phyloP scores from a whole-genome alignment of 1,140 invertebrate species.

The Zaprionus kolodkinae region DNA sequence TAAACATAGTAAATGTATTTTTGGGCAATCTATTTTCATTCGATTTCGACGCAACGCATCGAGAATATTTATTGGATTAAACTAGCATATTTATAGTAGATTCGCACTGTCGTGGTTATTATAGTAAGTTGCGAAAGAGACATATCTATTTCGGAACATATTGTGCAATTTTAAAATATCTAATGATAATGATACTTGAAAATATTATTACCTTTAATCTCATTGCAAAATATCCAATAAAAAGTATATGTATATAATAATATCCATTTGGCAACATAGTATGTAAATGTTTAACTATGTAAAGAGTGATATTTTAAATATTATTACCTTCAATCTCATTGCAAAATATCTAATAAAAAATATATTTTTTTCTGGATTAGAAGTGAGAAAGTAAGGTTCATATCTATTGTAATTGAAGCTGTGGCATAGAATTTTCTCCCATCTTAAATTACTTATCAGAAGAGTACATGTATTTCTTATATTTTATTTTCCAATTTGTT shows the following conservation, averaged over 20 bases:
- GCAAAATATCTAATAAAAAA: too few species aligned
- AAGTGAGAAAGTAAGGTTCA: too few species aligned
- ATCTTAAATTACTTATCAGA: background rate
- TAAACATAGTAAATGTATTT: conserved; percentile 1
- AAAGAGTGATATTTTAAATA: background rate
- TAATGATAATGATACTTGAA: too few species aligned
- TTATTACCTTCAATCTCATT: too few species aligned
- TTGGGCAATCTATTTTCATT: conserved; percentile 7
- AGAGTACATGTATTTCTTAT: background rate
- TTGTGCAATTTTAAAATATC: too few species aligned
- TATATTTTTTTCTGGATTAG: too few species aligned
- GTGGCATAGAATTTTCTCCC: background rate
- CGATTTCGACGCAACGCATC: background rate
- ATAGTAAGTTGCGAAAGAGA: background rate
- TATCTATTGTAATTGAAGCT: too few species aligned
- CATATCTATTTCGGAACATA: background rate
- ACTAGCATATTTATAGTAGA: background rate
- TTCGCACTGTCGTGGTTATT: background rate
- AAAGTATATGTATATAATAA: too few species aligned
- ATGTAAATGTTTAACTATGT: too few species aligned
- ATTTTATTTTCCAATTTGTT: background rate
- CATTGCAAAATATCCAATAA: too few species aligned
- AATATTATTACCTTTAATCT: background rate
- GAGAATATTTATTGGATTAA: conserved; percentile 1
- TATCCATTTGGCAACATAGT: too few species aligned